Base-by-base conservation (phyloP, 2,888 invertebrate genomes). In the Sericinus montela region DNA sequence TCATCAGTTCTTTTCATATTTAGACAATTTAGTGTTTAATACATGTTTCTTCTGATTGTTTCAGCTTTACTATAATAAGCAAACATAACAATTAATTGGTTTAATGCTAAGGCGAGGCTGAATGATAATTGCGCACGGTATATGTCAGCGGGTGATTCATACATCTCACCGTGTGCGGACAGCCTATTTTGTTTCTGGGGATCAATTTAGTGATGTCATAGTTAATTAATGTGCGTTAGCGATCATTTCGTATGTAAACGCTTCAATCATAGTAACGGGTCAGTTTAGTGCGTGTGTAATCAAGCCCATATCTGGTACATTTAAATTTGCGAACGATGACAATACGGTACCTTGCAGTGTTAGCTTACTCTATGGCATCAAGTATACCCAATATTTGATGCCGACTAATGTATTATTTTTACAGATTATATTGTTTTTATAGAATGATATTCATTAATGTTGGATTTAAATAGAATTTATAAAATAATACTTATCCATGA, bases 61-160 rank as follows among this genome's bases (percentile, higher is more conserved):
- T 52, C 52, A 53, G 53, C 38, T 64, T 54, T 65, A 62, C 77
- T 72, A 56, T 57, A 64, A 59, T 65, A 71, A 72, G 72, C 55
- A 60, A 58, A 66, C 71, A 72, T 75, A 75, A 80, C 82, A 75
- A 81, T 84, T 83, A 84, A 84, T 82, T 80, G 80, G 64, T 62
- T 66, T 83, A 77, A 79, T 75, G 69, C 73, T 72, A 73, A 63
- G 81, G 80, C 75, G 77, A 68, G 80, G 72, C 73, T 54, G 64
- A 39, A 56, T 59, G 53, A 75, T 80, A 75, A 80, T 79, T 80
- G 75, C 70, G 57, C 64, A 65, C 66, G 67, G 63, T 66, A 72
- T 66, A 72, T 72, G 65, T 62, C 73, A 66, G 66, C 62, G 65
- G 65, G 61, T 70, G 69, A 70, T 60, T 67, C 68, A 68, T 57